phyloP scores from a whole-genome alignment of 2,113 vertebrate species.

The cat (Felis catus) region F.catus_Fca126_mat1.0 CM031415.1:98559001-98559500 shows the following conservation, averaged over 20 bases:
- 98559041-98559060: not conserved
- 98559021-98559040: not conserved
- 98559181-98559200: conserved; percentile 68
- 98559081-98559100: not conserved
- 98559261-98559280: conserved; percentile 6
- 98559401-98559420: not conserved
- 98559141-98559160: conserved; percentile 64
- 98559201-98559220: conserved; percentile 53
- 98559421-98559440: not conserved
- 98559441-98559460: not conserved
- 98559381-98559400: conserved; percentile 2
- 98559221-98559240: conserved; percentile 57
- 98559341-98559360: conserved; percentile 56
- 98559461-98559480: not conserved
- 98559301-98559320: conserved; percentile 70
- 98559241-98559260: conserved; percentile 40
- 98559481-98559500: not conserved
- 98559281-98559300: conserved; percentile 69
- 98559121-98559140: conserved; percentile 71
- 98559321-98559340: conserved; percentile 52
- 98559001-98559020: not conserved
- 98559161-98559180: conserved; percentile 69
- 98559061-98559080: not conserved
- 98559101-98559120: not conserved
- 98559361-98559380: conserved; percentile 48